phyloP scores from a whole-genome alignment of 1,140 invertebrate species.

The Rhyzopertha dominica region DNA sequence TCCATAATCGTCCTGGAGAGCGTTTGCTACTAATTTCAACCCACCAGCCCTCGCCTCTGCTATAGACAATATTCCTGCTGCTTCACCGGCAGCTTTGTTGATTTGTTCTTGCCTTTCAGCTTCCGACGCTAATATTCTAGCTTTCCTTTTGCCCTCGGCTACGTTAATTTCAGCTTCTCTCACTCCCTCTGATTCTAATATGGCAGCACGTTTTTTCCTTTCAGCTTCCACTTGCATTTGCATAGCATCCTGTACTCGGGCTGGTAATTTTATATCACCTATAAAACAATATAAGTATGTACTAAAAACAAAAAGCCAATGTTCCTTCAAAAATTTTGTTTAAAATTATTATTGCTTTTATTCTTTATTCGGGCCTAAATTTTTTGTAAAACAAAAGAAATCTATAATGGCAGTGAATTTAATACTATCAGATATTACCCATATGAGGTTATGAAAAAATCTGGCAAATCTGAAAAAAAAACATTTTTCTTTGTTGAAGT shows the following conservation, averaged over 20 bases:
- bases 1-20: conserved; percentile 59
- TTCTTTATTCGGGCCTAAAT: too few species aligned
- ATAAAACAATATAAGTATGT: conserved; percentile 23
- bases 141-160: conserved; percentile 89
- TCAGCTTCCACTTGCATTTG: conserved; percentile 99
- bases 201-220: conserved; percentile 90
- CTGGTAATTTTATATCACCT: conserved; percentile 91
- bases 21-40: conserved; percentile 66
- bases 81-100: conserved; percentile 82
- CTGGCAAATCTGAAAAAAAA: too few species aligned
- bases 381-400: too few species aligned
- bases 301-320: background rate
- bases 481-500: too few species aligned
- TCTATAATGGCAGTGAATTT: too few species aligned
- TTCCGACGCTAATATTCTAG: conserved; percentile 89
- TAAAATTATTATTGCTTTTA: too few species aligned
- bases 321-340: background rate
- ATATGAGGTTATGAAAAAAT: too few species aligned
- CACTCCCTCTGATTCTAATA: conserved; percentile 94
- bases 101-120: conserved; percentile 83
- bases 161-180: conserved; percentile 96
- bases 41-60: conserved; percentile 79
- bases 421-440: too few species aligned
- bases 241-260: conserved; percentile 96
- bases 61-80: conserved; percentile 77